Percentiles rank a stretch among this genome's conserved stretches.
Conservation (phyloP, 2,888 invertebrate species). For the Acleris literana region DNA sequence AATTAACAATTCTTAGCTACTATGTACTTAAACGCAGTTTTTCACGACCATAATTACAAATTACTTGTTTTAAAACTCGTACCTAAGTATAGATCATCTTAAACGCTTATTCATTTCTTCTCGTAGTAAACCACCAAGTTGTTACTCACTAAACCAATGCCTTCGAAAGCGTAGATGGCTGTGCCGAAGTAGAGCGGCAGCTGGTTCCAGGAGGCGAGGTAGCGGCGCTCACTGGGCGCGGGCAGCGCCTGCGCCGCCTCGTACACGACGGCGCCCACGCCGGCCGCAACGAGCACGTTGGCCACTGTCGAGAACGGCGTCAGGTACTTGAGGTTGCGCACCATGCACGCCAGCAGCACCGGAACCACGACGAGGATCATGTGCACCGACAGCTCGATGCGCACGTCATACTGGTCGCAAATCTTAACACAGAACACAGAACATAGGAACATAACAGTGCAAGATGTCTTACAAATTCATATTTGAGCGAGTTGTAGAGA, state of each 20-base stretch:
- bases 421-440: conserved; percentile 80
- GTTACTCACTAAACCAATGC: conserved; percentile 91
- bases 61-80: too few species aligned
- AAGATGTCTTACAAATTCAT: too few species aligned
- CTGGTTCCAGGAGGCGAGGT: conserved; percentile 84
- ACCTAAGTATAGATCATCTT: too few species aligned
- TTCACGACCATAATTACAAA: too few species aligned
- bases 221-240: conserved; percentile 81
- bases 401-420: conserved; percentile 84
- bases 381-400: conserved; percentile 86
- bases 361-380: conserved; percentile 90
- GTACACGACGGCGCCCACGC: conserved; percentile 90
- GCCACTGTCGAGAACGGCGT: conserved; percentile 96
- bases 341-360: conserved; percentile 88
- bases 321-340: conserved; percentile 93
- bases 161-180: conserved; percentile 98
- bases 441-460: not conserved
- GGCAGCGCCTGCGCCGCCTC: conserved; percentile 90
- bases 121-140: too few species aligned
- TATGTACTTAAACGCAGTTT: too few species aligned
- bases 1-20: too few species aligned
- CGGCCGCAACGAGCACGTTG: conserved; percentile 90
- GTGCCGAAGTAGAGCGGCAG: conserved; percentile 97
- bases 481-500: too few species aligned
- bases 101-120: too few species aligned